Percentiles rank a stretch among this genome's conserved stretches.
Conservation (phyloP, 1,140 invertebrate genomes). For the Limonius californicus region DNA sequence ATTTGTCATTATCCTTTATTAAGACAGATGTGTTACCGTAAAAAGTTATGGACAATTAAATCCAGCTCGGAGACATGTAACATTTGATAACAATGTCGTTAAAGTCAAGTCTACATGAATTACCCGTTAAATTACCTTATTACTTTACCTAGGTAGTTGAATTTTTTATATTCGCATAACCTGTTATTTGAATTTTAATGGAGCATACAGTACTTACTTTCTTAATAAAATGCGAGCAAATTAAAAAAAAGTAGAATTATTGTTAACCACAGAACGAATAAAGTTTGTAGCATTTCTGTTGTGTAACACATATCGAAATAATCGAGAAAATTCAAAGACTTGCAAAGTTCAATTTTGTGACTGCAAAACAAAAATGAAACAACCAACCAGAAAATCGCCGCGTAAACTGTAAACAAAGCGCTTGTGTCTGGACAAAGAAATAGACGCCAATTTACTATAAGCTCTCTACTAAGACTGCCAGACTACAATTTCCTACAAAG, state of each 20-base stretch:
- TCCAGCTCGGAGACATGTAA: not conserved
- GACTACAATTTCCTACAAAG: not conserved
- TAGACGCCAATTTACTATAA: conserved; percentile 1
- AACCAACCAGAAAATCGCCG: not conserved
- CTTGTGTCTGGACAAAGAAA: not conserved
- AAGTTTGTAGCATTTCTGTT: no score
- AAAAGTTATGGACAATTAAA: not conserved
- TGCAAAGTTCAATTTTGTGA: not conserved
- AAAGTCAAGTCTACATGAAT: not conserved
- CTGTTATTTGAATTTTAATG: not conserved
- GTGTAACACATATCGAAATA: not conserved
- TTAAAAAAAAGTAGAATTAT: no score
- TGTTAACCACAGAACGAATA: no score
- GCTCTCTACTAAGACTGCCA: not conserved
- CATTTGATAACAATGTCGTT: not conserved
- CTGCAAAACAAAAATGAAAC: not conserved
- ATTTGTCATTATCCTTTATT: not conserved
- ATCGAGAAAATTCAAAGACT: not conserved
- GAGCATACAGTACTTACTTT: not conserved
- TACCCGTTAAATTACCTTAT: not conserved
- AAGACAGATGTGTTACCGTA: not conserved
- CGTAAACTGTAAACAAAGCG: not conserved
- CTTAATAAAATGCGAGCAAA: no score
- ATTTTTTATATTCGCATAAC: no score
- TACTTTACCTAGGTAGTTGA: not conserved